These are phyloP conservation scores for Anguilla japonica DNA, from an alignment of 2,113 vertebrate genomes.

Conservation along the genomic window DNA sequence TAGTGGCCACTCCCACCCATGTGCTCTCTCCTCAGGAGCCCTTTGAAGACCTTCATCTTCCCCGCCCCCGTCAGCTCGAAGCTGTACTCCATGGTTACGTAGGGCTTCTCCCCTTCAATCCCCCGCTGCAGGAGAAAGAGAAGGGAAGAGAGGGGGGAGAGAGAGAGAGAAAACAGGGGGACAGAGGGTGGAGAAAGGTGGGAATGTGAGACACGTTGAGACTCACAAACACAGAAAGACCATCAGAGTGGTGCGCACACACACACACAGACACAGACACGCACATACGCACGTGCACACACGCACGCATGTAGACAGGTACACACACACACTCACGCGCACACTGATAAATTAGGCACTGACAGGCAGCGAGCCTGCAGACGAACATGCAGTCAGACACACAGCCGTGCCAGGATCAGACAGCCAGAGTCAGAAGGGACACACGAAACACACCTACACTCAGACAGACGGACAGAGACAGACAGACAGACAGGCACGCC, in stretches of 20 bases:
- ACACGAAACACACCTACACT: too few species aligned
- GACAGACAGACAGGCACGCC: neutral
- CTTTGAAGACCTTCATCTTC: slow-evolving; percentile 76
- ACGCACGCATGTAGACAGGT: too few species aligned
- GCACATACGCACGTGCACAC: too few species aligned
- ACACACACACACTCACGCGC: too few species aligned
- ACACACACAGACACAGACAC: too few species aligned
- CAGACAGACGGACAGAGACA: neutral
- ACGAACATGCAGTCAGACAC: too few species aligned
- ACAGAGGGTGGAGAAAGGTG: neutral
- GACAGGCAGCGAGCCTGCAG: neutral
- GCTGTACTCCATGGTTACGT: slow-evolving; percentile 85
- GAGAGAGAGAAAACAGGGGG: too few species aligned
- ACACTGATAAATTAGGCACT: too few species aligned
- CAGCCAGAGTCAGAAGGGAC: too few species aligned
- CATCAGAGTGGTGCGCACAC: neutral
- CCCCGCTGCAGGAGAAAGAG: slow-evolving; percentile 68
- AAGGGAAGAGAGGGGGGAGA: neutral
- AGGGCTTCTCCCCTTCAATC: slow-evolving; percentile 79
- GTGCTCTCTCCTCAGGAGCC: slow-evolving; percentile 46
- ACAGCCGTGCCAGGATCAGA: too few species aligned
- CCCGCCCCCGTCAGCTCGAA: slow-evolving; percentile 79
- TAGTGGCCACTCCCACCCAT: slow-evolving; percentile 4
- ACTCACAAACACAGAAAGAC: neutral
- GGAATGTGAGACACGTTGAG: neutral